Conservation (phyloP, 2,113 vertebrate genomes). For the Salvelinus sp. region DNA sequence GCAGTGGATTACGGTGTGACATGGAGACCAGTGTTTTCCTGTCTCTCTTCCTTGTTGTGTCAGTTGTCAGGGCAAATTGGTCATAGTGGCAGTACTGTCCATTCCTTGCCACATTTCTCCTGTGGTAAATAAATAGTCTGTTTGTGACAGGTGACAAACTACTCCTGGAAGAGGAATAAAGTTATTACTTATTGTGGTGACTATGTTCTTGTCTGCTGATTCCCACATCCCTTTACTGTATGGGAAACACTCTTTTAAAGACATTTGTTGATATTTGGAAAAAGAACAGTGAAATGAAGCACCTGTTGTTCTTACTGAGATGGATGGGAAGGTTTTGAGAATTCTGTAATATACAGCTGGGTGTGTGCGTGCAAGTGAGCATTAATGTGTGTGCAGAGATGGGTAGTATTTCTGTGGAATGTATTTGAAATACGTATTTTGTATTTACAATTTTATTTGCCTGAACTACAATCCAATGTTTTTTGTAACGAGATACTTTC, state of each 20-base stretch:
- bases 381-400: no score
- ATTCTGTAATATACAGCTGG: no score
- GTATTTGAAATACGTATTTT: no score
- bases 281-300: neutral
- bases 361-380: neutral
- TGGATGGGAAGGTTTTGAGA: no score
- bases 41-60: slow-evolving; percentile 27
- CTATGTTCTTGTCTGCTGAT: neutral
- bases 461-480: no score
- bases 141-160: slow-evolving; percentile 24
- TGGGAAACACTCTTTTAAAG: neutral
- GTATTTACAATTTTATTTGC: no score
- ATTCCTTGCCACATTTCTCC: slow-evolving; percentile 20
- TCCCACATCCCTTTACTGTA: neutral
- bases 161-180: slow-evolving; percentile 24
- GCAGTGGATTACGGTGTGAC: slow-evolving; percentile 36
- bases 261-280: neutral
- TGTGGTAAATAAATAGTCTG: slow-evolving; percentile 8
- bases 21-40: slow-evolving; percentile 19
- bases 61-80: slow-evolving; percentile 50
- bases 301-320: neutral
- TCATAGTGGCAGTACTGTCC: slow-evolving; percentile 45
- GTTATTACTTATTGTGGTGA: slow-evolving; percentile 15
- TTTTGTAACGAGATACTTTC: no score
- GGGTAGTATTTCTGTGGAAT: no score